Base-by-base conservation (phyloP, 2,797 vertebrate species). In the Threskiornis aethiopicus region DNA sequence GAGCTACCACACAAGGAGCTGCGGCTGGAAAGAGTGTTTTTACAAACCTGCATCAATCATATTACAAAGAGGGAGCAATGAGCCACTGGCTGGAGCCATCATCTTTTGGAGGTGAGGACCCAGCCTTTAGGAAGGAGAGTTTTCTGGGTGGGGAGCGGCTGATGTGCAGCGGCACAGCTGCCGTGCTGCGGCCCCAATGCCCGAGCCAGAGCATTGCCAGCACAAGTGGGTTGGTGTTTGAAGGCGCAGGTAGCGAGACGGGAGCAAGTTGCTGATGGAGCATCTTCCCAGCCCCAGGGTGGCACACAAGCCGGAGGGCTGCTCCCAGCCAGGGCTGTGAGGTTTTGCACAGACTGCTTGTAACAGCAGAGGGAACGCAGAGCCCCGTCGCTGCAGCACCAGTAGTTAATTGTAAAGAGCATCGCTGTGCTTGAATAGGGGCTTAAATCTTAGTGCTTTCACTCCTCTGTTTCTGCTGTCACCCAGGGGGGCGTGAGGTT, bases 101-200 rank as follows among this genome's bases (percentile, higher is more conserved):
- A 11, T 17, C 46, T 59, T 64, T 59, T 1, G 3, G 51, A 75
- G 67, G 13, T 64, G 55, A 73, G 55, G 44, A 79, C 39, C 26
- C 41, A 37, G 22, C 11, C 17, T 25, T 64, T 18, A n/a, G 44
- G 39, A 47, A 39, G 47, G 39, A 28, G 64, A 31, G 17, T 54
- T 90, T 76, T 66, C 46, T 20, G 47, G 14, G 12, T 33, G 51
- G 26, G 70, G 12, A 31, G 26, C 1, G 1, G 51, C 51, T 41
- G 26, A 70, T 2, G 33, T 52, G 57, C 62, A 67, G 59, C n/a
- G 33, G 52, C 66, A 65, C 22, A 31, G 35, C 33, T 41, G 33
- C 37, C 21, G 1, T 3, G 5, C 33, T 7, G 13, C 3, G 0
- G 20, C 10, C 31, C 12, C 1, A 0, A 1, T 11, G 28, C 44